These are phyloP conservation scores for Allygus modestus DNA, from an alignment of 2,888 invertebrate genomes.

Conservation along the genomic window DNA sequence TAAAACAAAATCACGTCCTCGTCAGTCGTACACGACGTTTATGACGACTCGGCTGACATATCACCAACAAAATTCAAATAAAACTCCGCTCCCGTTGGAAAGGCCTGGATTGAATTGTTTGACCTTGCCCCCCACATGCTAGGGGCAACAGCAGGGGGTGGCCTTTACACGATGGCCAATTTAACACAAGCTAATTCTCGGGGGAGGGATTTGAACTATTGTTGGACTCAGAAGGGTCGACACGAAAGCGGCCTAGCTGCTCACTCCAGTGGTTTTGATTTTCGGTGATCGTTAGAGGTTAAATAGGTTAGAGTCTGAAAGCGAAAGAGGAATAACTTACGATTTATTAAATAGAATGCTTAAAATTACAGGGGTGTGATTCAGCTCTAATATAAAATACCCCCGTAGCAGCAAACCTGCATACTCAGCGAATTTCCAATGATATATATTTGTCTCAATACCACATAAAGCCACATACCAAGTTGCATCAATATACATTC, in stretches of 20 bases:
- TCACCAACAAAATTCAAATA: neutral
- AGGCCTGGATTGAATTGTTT: neutral
- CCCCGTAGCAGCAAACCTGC: too few species aligned
- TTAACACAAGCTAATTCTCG: slow-evolving; percentile 1
- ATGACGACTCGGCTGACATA: neutral
- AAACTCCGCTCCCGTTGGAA: neutral
- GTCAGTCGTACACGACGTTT: neutral
- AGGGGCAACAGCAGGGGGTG: neutral
- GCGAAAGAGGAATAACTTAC: too few species aligned
- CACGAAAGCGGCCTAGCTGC: neutral
- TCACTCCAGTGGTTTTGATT: neutral
- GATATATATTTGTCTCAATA: too few species aligned
- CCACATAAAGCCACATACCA: too few species aligned
- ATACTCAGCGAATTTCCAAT: too few species aligned
- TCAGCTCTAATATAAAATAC: too few species aligned
- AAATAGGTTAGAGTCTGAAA: too few species aligned
- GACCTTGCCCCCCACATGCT: neutral
- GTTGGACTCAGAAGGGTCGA: neutral
- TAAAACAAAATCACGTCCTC: neutral
- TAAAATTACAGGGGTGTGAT: too few species aligned
- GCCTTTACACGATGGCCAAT: neutral
- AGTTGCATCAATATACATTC: too few species aligned
- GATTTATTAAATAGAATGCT: too few species aligned
- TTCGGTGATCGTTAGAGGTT: neutral
- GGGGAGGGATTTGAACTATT: slow-evolving; percentile 13